phyloP scores from a whole-genome alignment of 2,888 invertebrate genomes.

The Caradrina clavipalpis region DNA sequence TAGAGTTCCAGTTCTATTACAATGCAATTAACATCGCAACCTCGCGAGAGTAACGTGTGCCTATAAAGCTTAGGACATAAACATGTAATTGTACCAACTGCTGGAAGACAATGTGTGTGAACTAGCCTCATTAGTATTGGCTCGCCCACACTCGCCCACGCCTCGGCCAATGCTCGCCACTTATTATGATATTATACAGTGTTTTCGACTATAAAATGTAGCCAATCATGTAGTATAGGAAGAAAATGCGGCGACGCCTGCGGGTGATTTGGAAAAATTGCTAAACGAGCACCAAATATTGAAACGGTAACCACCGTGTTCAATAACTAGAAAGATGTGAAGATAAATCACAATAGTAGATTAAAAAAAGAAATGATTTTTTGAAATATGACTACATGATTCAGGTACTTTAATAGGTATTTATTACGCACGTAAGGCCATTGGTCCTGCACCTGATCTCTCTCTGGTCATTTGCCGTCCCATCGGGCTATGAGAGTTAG shows the following conservation, averaged over 20 bases:
- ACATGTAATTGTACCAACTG: conserved; percentile 53
- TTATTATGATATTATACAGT: conserved; percentile 63
- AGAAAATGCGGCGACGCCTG: not conserved
- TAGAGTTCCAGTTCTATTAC: conserved; percentile 12
- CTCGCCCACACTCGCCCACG: conserved; percentile 73
- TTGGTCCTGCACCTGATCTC: too few species aligned
- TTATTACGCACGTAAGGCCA: too few species aligned
- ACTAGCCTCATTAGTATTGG: conserved; percentile 73
- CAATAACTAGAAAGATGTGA: too few species aligned
- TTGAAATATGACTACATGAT: not conserved
- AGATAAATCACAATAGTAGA: too few species aligned
- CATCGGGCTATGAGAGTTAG: too few species aligned
- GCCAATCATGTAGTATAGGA: conserved; percentile 32
- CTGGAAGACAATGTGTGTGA: conserved; percentile 74
- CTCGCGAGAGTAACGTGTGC: conserved; percentile 39
- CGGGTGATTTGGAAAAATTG: not conserved
- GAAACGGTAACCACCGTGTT: not conserved
- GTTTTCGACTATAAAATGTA: conserved; percentile 54
- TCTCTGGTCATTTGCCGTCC: too few species aligned
- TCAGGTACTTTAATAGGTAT: too few species aligned
- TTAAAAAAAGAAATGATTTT: not conserved
- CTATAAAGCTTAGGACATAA: conserved; percentile 55
- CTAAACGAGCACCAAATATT: not conserved
- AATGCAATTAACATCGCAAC: conserved; percentile 33
- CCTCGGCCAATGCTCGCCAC: conserved; percentile 60